These are phyloP conservation scores for Drosophila sordidula DNA, from an alignment of 2,888 invertebrate genomes.

Conservation along the genomic window DNA sequence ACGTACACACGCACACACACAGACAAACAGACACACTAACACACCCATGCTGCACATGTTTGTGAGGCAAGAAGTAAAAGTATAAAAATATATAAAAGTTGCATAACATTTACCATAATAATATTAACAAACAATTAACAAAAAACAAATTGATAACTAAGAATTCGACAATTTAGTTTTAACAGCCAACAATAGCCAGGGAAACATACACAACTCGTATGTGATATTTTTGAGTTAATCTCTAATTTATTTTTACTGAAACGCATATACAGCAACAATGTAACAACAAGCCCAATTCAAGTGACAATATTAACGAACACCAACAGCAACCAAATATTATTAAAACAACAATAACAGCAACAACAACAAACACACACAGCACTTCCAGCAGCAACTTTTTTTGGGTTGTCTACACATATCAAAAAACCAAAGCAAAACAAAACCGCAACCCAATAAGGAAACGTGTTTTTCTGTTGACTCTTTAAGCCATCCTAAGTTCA, in stretches of 20 bases:
- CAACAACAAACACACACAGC: constrained; percentile 63
- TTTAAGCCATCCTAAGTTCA: constrained; percentile 80
- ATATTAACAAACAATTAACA: constrained; percentile 45
- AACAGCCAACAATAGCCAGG: constrained; percentile 85
- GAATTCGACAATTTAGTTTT: constrained; percentile 82
- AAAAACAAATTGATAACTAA: constrained; percentile 63
- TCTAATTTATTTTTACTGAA: constrained; percentile 68
- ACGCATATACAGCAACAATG: constrained; percentile 54
- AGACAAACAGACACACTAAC: constrained; percentile 33
- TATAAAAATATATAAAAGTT: constrained; percentile 71
- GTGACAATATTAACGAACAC: constrained; percentile 64
- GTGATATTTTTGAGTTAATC: constrained; percentile 84
- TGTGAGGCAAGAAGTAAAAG: constrained; percentile 46
- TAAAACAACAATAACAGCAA: constrained; percentile 37
- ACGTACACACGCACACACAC: constrained; percentile 33
- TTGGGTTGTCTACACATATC: constrained; percentile 78
- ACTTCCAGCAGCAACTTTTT: constrained; percentile 79
- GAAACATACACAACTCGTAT: constrained; percentile 85
- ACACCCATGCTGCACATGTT: constrained; percentile 58
- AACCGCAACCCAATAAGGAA: constrained; percentile 22
- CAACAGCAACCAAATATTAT: constrained; percentile 63
- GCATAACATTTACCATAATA: constrained; percentile 56
- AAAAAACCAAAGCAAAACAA: constrained; percentile 31
- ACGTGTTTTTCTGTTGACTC: constrained; percentile 56
- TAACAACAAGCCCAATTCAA: constrained; percentile 63